A percentile compares a stretch with the other conserved stretches of the same genome.
phyloP scores from a whole-genome alignment of 2,113 vertebrate genomes.

The Neogale vison region DNA sequence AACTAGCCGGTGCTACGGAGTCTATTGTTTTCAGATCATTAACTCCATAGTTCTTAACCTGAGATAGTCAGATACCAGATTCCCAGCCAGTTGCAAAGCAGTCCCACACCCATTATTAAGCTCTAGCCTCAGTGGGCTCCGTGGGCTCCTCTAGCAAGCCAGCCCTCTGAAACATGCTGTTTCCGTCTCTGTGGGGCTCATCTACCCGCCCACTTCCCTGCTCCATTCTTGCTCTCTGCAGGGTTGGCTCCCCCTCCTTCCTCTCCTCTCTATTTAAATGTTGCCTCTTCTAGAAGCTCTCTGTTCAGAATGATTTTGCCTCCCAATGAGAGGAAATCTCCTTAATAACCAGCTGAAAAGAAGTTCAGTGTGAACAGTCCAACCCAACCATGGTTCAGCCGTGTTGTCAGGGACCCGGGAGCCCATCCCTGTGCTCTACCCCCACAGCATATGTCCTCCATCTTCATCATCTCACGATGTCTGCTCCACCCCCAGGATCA shows the following conservation, averaged over 20 bases:
- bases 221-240: not conserved
- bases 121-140: not conserved
- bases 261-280: not conserved
- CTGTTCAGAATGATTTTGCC: not conserved
- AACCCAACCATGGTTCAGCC: not conserved
- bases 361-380: not conserved
- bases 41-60: not conserved
- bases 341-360: not conserved
- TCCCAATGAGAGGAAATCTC: not conserved
- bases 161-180: not conserved
- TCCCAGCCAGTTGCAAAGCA: not conserved
- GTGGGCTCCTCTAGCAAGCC: not conserved
- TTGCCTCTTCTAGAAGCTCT: not conserved
- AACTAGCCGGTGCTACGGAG: not conserved
- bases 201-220: not conserved
- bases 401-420: no score
- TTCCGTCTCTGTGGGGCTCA: not conserved
- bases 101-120: not conserved
- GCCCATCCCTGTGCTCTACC: not conserved
- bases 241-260: not conserved
- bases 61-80: not conserved
- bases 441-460: not conserved
- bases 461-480: not conserved
- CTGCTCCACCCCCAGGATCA: not conserved
- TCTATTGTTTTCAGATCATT: slow-evolving; percentile 20